Evolutionary conservation across 2,797 vertebrate genomes (phyloP), one percentile per base, ranked within the genome.

Genomic region (Agapornis canus): DNA sequence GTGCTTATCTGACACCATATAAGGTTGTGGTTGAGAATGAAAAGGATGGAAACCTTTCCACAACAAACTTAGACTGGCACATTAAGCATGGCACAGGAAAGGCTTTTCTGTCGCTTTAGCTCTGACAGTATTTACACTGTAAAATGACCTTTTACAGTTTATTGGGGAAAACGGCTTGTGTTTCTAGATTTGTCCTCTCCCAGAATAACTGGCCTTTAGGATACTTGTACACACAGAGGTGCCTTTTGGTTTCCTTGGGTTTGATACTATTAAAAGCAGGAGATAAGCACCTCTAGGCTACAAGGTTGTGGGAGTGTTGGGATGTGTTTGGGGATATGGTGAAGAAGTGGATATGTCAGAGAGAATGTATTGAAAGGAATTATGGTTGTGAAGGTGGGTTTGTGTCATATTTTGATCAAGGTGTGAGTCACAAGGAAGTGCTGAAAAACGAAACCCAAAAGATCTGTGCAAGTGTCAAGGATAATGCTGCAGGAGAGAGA

Each of bases 1-100:
- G 83, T 63, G 85, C 85, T 94, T 96, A 90, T 86, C 92, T 96
- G 59, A 85, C 51, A 51, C 93, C 90, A 43, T 91, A 52, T 90
- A 79, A 63, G 81, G 75, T 39, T 93, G 68, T 5, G 3, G 17
- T 48, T 1, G 26, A 89, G 83, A 73, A 88, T 60, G 71, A 95
- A 84, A 86, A 90, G 60, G 14, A 35, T 91, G 86, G 82, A 59
- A 94, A 95, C 76, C 77, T 70, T 92, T 92, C 86, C 60, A 49
- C 31, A 21, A 10, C 86, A 83, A 86, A 86, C 66, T 72, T 69
- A 32, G 61, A 29, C 39, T 71, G 64, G 27, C 59, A 88, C 76
- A 49, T 86, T 61, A 82, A 91, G 72, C 68, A 45, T 31, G 61
- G 21, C 76, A 42, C 9, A 84, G 45, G 82, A 90, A 82, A 92